These are phyloP conservation scores for Arremon aurantiirostris DNA, from an alignment of 2,797 vertebrate genomes.

Conservation along the genomic window DNA sequence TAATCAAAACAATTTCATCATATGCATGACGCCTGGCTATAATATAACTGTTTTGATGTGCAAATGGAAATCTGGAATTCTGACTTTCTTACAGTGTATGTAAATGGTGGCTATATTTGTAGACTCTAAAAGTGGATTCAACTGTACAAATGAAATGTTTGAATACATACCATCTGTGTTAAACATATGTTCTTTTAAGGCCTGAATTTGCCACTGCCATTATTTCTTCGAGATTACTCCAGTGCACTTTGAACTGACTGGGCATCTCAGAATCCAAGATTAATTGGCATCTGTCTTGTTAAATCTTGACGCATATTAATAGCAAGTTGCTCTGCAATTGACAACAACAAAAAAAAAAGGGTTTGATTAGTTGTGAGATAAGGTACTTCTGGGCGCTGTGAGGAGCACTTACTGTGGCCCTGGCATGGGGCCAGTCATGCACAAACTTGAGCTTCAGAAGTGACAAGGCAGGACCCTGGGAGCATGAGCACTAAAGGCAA, in stretches of 20 bases:
- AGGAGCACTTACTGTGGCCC: neutral
- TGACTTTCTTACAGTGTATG: constrained; percentile 12
- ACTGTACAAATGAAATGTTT: constrained; percentile 30
- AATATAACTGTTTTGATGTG: constrained; percentile 44
- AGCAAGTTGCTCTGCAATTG: neutral
- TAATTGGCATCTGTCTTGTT: neutral
- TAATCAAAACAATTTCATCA: constrained; percentile 25
- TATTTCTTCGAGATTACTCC: neutral
- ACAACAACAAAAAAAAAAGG: neutral
- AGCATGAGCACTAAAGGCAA: fast-evolving
- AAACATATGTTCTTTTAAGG: constrained; percentile 30
- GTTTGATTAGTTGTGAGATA: neutral
- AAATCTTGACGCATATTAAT: neutral
- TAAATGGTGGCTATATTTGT: constrained; percentile 43
- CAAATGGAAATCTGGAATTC: constrained; percentile 48
- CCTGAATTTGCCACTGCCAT: neutral
- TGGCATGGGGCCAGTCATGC: neutral
- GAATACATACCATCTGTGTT: constrained; percentile 42
- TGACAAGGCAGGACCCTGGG: neutral
- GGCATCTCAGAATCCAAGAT: neutral
- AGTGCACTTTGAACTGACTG: neutral
- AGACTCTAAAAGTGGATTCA: constrained; percentile 29
- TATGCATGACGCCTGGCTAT: neutral
- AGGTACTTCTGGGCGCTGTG: neutral
- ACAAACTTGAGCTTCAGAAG: neutral